phyloP scores from a whole-genome alignment of 2,113 vertebrate species.

The Heliornis fulica region DNA sequence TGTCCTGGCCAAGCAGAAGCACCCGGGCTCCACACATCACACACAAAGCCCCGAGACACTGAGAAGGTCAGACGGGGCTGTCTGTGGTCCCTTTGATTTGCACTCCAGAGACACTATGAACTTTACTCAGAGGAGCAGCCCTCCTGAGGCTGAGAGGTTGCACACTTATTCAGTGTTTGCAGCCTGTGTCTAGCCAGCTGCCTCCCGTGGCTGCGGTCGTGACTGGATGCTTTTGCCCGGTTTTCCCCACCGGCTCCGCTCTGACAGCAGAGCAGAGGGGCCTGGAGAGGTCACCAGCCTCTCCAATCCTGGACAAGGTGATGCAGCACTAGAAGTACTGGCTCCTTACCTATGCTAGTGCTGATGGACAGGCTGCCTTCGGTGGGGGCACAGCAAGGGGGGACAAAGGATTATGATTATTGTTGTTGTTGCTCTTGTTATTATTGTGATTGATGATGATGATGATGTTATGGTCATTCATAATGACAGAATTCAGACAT shows the following conservation, averaged over 20 bases:
- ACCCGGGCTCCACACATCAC: neutral
- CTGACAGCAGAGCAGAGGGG: neutral
- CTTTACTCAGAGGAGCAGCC: neutral
- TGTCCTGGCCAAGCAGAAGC: neutral
- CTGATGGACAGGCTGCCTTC: neutral
- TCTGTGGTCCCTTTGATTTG: neutral
- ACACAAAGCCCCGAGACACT: neutral
- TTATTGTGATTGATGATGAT: no score
- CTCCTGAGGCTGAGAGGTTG: neutral
- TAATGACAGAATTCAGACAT: neutral
- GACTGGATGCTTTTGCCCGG: neutral
- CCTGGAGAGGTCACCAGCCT: neutral
- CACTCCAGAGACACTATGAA: neutral
- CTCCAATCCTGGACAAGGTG: neutral
- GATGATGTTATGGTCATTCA: neutral
- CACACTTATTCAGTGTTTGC: neutral
- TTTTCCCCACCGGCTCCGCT: neutral
- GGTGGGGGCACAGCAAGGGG: fast-evolving
- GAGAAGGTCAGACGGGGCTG: neutral
- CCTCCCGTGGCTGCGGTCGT: fast-evolving
- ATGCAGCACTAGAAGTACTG: neutral
- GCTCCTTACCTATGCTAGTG: fast-evolving
- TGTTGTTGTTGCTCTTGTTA: no score
- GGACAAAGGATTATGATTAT: neutral
- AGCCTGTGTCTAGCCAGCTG: neutral